Evolutionary conservation across 2,888 invertebrate species (phyloP).

Genomic region (Drosophila incognita): DNA sequence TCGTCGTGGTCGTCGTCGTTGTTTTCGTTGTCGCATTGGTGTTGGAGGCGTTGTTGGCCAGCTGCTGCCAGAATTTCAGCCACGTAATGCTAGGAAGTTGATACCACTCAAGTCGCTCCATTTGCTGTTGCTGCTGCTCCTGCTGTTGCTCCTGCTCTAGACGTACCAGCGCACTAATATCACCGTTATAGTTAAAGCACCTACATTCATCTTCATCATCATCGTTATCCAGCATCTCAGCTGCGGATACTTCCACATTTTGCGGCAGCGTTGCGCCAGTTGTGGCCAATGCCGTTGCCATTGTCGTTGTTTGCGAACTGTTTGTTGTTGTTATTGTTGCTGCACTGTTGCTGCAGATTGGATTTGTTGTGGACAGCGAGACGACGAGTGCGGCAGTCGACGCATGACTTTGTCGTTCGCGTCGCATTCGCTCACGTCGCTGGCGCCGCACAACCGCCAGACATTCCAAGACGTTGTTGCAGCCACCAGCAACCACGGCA

Average conservation of each 20-base stretch:
- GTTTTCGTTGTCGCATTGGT: slow-evolving; percentile 51
- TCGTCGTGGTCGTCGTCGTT: slow-evolving; percentile 37
- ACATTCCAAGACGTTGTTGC: slow-evolving; percentile 50
- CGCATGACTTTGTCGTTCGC: slow-evolving; percentile 69
- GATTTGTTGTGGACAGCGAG: slow-evolving; percentile 53
- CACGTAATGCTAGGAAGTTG: slow-evolving; percentile 75
- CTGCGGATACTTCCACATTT: slow-evolving; percentile 43
- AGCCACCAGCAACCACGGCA: slow-evolving; percentile 5
- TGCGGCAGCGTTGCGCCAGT: slow-evolving; percentile 51
- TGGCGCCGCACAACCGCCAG: slow-evolving; percentile 51
- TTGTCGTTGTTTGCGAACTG: slow-evolving; percentile 79
- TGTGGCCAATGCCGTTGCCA: slow-evolving; percentile 47
- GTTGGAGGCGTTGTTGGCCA: slow-evolving; percentile 26
- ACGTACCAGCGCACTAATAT: slow-evolving; percentile 77
- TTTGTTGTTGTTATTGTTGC: slow-evolving; percentile 29
- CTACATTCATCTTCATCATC: slow-evolving; percentile 76
- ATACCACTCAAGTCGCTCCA: slow-evolving; percentile 42
- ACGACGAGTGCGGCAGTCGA: slow-evolving; percentile 15
- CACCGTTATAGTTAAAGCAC: slow-evolving; percentile 83
- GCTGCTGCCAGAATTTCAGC: slow-evolving; percentile 75
- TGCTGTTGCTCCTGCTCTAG: slow-evolving; percentile 27
- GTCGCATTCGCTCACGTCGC: slow-evolving; percentile 69
- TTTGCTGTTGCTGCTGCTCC: slow-evolving; percentile 18
- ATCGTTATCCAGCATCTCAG: slow-evolving; percentile 26
- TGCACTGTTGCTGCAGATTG: slow-evolving; percentile 49